Evolutionary conservation across 2,888 invertebrate genomes (phyloP).

Genomic region (Trachelus troglodyta): DNA sequence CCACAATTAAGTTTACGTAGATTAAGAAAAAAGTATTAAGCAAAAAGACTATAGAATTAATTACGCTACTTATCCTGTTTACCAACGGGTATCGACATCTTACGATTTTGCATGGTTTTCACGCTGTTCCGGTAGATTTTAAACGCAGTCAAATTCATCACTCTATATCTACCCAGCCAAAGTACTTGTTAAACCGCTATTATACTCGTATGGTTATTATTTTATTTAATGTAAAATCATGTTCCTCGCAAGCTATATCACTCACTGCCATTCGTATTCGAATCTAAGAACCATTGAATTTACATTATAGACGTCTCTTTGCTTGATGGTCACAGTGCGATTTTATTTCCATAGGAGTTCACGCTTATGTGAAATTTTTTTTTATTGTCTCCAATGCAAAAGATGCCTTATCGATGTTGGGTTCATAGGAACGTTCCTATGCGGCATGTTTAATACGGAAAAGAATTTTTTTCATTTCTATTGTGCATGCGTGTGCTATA

Average conservation of each 20-base stretch:
- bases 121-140: not conserved
- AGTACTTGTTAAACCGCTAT: not conserved
- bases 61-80: not conserved
- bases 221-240: not conserved
- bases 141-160: not conserved
- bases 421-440: not conserved
- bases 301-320: not conserved
- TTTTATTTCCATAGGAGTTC: not conserved
- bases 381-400: not conserved
- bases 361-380: not conserved
- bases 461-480: not conserved
- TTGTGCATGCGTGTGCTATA: not conserved
- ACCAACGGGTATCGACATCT: not conserved
- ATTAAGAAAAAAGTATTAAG: not conserved
- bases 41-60: not conserved
- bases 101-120: not conserved
- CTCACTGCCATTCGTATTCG: not conserved
- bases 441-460: not conserved
- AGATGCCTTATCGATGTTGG: not conserved
- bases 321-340: not conserved
- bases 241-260: not conserved
- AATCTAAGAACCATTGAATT: not conserved
- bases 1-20: not conserved
- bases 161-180: not conserved
- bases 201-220: not conserved